Base-by-base conservation (phyloP, 2,888 invertebrate genomes). In the Stegana nigrithorax region DNA sequence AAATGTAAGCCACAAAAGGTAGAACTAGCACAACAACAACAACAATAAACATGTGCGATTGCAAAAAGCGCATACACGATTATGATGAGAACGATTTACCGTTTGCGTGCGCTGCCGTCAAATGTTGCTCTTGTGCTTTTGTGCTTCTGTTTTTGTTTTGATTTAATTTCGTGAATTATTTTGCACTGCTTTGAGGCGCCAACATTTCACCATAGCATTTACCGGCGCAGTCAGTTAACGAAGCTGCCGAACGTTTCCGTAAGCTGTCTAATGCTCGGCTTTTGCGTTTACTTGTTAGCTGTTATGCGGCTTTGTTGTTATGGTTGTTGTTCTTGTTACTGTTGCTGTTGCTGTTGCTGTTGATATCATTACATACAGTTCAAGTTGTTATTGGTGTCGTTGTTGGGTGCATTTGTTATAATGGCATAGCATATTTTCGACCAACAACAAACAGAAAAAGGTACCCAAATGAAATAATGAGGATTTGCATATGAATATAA, bases 91-190 rank as follows among this genome's bases (percentile, higher is more conserved):
- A n/a, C n/a, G n/a, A n/a, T n/a, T n/a, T n/a, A n/a, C n/a, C n/a
- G n/a, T n/a, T n/a, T n/a, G n/a, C n/a, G n/a, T n/a, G n/a, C n/a
- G n/a, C n/a, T n/a, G n/a, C n/a, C n/a, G n/a, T n/a, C n/a, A n/a
- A n/a, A n/a, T n/a, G n/a, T 36, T 36, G n/a, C 36, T 36, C 58
- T 12, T 51, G n/a, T 29, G 39, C 60, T 61, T 63, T 66, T 72
- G 66, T 17, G 61, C 14, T 19, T 62, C 36, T 57, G 56, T 39
- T 36, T 72, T 60, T 79, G 72, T 73, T 75, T 75, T 73, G 75
- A 80, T 75, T 75, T 78, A 70, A 78, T 75, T 79, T 73, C 59
- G 39, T 17, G 67, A 69, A 78, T 75, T 70, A 72, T 73, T 70
- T 73, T 72, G 66, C 25, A 53, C 63, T 29, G 29, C 19, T 55